Conservation (phyloP, 2,888 invertebrate genomes). For the Phrixothrix hirtus region DNA sequence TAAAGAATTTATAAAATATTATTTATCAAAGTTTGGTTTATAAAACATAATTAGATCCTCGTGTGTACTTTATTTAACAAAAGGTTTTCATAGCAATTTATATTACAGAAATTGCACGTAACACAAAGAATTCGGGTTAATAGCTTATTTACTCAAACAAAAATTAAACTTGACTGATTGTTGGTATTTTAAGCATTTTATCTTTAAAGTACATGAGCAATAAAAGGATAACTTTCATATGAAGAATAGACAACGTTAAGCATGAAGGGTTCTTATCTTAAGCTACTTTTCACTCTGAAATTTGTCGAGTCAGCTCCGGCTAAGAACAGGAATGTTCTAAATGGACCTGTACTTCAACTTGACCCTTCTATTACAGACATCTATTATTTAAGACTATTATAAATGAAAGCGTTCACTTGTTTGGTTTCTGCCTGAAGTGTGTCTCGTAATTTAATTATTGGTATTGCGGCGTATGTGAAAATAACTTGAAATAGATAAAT, state of each 20-base stretch:
- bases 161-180: conserved; percentile 14
- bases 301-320: conserved; percentile 41
- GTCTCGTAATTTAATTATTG: too few species aligned
- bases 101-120: too few species aligned
- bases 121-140: too few species aligned
- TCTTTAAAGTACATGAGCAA: conserved; percentile 15
- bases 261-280: conserved; percentile 42
- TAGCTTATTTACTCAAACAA: too few species aligned
- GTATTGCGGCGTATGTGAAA: too few species aligned
- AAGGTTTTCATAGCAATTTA: too few species aligned
- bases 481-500: too few species aligned
- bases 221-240: conserved; percentile 34
- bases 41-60: too few species aligned
- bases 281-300: conserved; percentile 38
- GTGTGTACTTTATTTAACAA: too few species aligned
- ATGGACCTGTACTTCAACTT: conserved; percentile 34
- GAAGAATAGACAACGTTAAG: conserved; percentile 40
- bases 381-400: conserved; percentile 31
- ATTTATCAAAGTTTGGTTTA: too few species aligned
- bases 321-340: conserved; percentile 34
- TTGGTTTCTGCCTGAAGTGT: conserved; percentile 1
- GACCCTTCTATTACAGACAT: conserved; percentile 28
- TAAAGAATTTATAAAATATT: too few species aligned
- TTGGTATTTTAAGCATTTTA: conserved; percentile 16
- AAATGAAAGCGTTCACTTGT: conserved; percentile 11